Base-by-base conservation (phyloP, 1,140 invertebrate genomes). In the Orussus abietinus region DNA sequence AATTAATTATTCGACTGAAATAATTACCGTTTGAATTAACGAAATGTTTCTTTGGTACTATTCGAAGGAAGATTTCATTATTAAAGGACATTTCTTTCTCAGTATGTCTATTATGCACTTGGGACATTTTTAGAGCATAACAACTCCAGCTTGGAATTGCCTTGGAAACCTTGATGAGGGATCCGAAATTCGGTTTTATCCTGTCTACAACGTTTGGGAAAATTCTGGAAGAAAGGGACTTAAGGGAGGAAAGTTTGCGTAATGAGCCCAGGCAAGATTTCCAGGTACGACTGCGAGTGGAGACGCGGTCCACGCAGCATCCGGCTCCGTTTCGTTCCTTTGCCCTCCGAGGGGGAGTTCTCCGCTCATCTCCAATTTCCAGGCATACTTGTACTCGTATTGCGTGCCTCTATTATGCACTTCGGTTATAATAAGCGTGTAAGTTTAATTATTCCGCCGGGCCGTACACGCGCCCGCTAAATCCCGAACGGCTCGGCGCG, bases 221-320 rank as follows among this genome's bases (percentile, higher is more conserved):
- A n/a, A n/a, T n/a, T n/a, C n/a, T n/a, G n/a, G 13, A 7, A 13
- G 10, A 19, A 12, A 21, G 12, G 14, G 33, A 36, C 11, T 5
- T 36, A 36, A 10, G 31, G 34, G 34, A n/a, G 34, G 10, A 20
- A 19, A 19, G n/a, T 19, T 36, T 17, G 21, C 21, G 21, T 18
- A 19, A 15, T 19, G 5, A 18, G 33, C 10, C 33, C 33, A 18
- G n/a, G 17, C 33, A 9, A 15, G 5, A 17, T 19, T 36, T 19
- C 33, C 14, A 19, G 12, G 15, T 36, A 15, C 15, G 21, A 36
- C 34, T 36, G 15, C 21, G 34, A 36, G 21, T 19, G 15, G 15
- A 36, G 34, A 36, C 4, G n/a, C 4, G 18, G 14, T 5, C 34
- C 34, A 10, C 3, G 18, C 34, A 6, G 34, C 13, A 11, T 19